Evolutionary conservation across 2,888 invertebrate genomes (phyloP), one percentile per base, ranked within the genome.

Genomic region (Habrosyne pyritoides): DNA sequence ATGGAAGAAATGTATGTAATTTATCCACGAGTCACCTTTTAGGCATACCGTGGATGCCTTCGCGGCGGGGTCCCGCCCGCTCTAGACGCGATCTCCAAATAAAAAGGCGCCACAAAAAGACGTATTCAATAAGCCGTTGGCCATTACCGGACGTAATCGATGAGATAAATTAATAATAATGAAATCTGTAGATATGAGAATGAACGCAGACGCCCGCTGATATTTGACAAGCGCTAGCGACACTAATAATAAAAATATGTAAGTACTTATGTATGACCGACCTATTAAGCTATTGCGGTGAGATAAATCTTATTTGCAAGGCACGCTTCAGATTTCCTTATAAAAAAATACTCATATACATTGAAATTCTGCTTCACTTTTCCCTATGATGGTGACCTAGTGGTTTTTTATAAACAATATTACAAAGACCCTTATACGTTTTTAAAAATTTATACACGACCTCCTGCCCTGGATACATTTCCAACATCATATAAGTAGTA

Each of bases 21-120:
- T 91, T 92, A 92, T 92, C 89, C 91, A 83, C 85, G 86, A 91
- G 91, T 91, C 92, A 92, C 92, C 92, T 92, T 90, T 91, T 87
- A 85, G 83, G 87, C 89, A 92, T 92, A 89, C 91, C 91, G 83
- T 82, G 84, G 88, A 91, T 92, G 85, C 91, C 91, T 75, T 78
- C 91, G 75, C 91, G 83, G 80, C 91, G 91, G 92, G 91, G 88
- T 73, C 84, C 73, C 87, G 79, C 73, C 76, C 81, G 86, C 86
- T 89, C 85, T 88, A 87, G 90, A 89, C 89, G 86, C 89, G 85
- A 85, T 86, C 87, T 83, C 84, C 83, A 81, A 89, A 89, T 87
- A 87, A 87, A 86, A 89, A 89, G 91, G 91, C 90, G 91, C 91
- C 91, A 92, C 91, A 91, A 91, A 91, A 91, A 91, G 89, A 89